Conservation (phyloP, 92 coral and sea anemone species). For the Montipora capitata region DNA sequence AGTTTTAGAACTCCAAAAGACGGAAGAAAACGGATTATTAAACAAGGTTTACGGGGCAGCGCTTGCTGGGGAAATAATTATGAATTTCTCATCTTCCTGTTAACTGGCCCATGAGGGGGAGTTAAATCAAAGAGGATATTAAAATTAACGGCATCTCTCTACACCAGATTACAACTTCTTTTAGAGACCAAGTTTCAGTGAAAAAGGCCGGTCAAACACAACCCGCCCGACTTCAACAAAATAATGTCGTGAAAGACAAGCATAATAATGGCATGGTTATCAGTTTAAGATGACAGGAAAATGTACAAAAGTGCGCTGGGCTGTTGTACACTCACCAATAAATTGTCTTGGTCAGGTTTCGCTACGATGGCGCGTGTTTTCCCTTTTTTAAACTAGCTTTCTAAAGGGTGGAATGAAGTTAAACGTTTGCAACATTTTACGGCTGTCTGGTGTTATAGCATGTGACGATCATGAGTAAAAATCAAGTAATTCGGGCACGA, state of each 20-base stretch:
- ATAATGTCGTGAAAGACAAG: background rate
- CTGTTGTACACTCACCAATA: background rate
- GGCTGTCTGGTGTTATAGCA: background rate
- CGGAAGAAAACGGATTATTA: too few relatives aligned
- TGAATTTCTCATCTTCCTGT: too few relatives aligned
- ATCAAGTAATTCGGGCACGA: background rate
- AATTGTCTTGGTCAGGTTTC: background rate
- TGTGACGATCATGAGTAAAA: background rate
- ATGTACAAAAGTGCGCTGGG: background rate
- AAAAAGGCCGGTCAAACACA: background rate
- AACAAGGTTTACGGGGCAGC: too few relatives aligned
- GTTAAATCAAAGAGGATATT: too few relatives aligned
- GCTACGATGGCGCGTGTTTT: background rate
- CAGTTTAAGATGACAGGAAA: background rate
- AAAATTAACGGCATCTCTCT: background rate
- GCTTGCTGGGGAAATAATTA: too few relatives aligned
- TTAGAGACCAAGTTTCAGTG: background rate
- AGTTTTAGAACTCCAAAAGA: too few relatives aligned
- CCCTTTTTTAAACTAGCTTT: background rate
- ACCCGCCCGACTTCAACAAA: background rate
- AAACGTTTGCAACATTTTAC: too few relatives aligned
- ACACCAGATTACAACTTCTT: background rate
- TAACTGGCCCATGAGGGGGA: too few relatives aligned
- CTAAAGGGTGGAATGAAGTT: background rate
- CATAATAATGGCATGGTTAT: background rate